phyloP scores from a whole-genome alignment of 1,140 invertebrate species.

The Nylanderia fulva region DNA sequence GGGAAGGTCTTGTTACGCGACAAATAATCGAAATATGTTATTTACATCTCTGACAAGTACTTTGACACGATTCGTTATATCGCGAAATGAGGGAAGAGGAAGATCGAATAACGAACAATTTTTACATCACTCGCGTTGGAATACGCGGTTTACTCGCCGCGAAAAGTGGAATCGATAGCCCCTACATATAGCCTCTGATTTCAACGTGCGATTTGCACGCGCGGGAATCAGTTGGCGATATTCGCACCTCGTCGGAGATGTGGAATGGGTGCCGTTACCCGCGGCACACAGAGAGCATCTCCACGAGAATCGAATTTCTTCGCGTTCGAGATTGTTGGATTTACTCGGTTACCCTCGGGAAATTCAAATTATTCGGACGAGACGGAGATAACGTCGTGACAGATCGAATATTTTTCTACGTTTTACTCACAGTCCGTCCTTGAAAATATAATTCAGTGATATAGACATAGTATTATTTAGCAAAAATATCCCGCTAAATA shows the following conservation, averaged over 20 bases:
- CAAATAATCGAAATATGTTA: slow-evolving; percentile 8
- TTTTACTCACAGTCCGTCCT: neutral
- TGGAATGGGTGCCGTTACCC: slow-evolving; percentile 17
- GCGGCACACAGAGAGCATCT: slow-evolving; percentile 7
- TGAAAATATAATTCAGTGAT: neutral
- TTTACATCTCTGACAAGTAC: slow-evolving; percentile 5
- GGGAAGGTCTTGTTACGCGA: neutral
- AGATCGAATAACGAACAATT: slow-evolving; percentile 16
- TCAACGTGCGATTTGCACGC: slow-evolving; percentile 23
- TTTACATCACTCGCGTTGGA: neutral
- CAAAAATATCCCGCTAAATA: neutral
- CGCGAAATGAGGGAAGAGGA: neutral
- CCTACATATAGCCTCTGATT: slow-evolving; percentile 5
- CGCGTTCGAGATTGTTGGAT: slow-evolving; percentile 13
- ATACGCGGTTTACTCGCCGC: neutral
- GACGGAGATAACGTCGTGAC: neutral
- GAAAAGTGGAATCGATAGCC: slow-evolving; percentile 21
- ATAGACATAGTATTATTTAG: neutral
- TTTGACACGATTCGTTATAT: slow-evolving; percentile 4
- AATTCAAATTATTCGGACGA: slow-evolving; percentile 35
- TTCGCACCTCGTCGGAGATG: slow-evolving; percentile 35
- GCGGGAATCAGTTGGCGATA: slow-evolving; percentile 30
- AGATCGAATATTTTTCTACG: neutral
- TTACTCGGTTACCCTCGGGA: neutral
- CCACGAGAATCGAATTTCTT: slow-evolving; percentile 48